Evolutionary conservation across 2,888 invertebrate species (phyloP).

Genomic region (Acrocera orbiculus): DNA sequence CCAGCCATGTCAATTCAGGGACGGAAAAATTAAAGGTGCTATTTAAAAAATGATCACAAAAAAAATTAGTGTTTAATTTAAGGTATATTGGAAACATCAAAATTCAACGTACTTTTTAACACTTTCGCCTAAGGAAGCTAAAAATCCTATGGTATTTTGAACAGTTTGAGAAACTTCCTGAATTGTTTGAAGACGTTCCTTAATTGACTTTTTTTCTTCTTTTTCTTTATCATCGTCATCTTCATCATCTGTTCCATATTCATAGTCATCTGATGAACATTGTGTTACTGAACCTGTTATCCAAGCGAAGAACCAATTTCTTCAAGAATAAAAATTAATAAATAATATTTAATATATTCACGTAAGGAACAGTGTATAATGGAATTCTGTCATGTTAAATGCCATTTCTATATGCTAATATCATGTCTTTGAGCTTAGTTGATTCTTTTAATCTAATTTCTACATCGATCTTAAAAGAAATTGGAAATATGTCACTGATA

Average conservation of each 20-base stretch:
- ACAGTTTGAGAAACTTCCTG: slow-evolving; percentile 96
- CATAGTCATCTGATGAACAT: slow-evolving; percentile 33
- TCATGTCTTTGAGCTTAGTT: too few species aligned
- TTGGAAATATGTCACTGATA: too few species aligned
- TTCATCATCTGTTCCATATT: slow-evolving; percentile 58
- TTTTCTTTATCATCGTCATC: slow-evolving; percentile 86
- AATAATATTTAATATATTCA: background rate
- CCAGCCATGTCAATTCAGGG: slow-evolving; percentile 87
- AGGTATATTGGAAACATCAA: too few species aligned
- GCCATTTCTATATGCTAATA: too few species aligned
- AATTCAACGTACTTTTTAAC: slow-evolving; percentile 94
- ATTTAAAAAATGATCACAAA: slow-evolving; percentile 20
- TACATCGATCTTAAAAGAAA: too few species aligned
- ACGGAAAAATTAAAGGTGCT: slow-evolving; percentile 94
- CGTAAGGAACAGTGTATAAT: too few species aligned
- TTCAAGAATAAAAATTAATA: slow-evolving; percentile 10
- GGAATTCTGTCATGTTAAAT: too few species aligned
- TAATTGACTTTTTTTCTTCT: slow-evolving; percentile 89
- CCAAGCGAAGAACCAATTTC: slow-evolving; percentile 29
- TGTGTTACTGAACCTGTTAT: slow-evolving; percentile 24
- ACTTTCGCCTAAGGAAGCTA: slow-evolving; percentile 85
- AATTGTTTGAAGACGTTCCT: slow-evolving; percentile 83
- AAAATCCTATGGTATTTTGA: slow-evolving; percentile 86
- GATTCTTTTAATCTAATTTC: too few species aligned
- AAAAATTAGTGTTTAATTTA: too few species aligned